These are phyloP conservation scores for Amblyteles armatorius DNA, from an alignment of 2,888 invertebrate genomes.

Conservation along the genomic window DNA sequence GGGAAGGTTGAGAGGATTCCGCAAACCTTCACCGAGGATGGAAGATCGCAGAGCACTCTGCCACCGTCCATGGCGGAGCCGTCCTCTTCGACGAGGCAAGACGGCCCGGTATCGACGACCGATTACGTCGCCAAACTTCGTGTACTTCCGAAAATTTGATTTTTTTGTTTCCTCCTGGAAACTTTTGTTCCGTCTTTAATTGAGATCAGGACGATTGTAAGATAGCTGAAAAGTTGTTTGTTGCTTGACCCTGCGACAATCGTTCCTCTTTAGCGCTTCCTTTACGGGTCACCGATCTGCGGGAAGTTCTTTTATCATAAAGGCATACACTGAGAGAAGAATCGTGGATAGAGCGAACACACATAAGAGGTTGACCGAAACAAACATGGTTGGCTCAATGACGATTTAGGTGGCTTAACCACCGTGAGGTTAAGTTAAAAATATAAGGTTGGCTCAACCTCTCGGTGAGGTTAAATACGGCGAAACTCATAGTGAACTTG, in stretches of 20 bases:
- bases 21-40: conserved; percentile 29
- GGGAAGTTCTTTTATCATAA: background rate
- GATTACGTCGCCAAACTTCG: conserved; percentile 2
- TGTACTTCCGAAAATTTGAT: background rate
- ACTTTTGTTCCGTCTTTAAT: background rate
- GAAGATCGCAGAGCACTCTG: background rate
- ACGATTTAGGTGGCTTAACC: too few relatives aligned
- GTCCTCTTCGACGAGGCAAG: conserved; percentile 36
- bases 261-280: background rate
- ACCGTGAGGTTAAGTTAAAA: too few relatives aligned
- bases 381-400: too few relatives aligned
- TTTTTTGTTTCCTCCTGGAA: background rate
- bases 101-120: background rate
- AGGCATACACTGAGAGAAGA: too few relatives aligned
- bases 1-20: background rate
- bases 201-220: background rate
- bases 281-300: background rate
- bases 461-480: too few relatives aligned
- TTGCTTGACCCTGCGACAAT: background rate
- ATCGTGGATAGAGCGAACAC: too few relatives aligned
- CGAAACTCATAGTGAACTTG: too few relatives aligned
- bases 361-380: too few relatives aligned
- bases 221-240: conserved; percentile 12
- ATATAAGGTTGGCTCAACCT: too few relatives aligned
- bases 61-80: conserved; percentile 37